Percentiles rank a stretch among this genome's conserved stretches.
Conservation (phyloP, 2,113 vertebrate genomes). For the Albula glossodonta region DNA sequence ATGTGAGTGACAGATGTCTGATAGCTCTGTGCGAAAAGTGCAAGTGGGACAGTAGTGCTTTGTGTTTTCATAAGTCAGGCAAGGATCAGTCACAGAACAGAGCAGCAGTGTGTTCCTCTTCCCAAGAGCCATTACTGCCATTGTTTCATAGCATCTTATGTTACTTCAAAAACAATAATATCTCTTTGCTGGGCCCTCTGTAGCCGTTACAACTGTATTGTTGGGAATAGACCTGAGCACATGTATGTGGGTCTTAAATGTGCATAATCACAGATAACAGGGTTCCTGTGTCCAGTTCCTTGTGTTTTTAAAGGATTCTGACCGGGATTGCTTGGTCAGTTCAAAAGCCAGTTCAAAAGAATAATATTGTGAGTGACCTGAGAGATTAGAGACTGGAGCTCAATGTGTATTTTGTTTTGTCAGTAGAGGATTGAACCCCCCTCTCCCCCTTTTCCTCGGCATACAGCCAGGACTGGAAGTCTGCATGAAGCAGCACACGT, state of each 20-base stretch:
- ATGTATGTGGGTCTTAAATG: neutral
- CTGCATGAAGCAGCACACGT: neutral
- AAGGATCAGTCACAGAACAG: conserved; percentile 42
- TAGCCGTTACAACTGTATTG: conserved; percentile 41
- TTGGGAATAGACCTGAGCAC: conserved; percentile 3
- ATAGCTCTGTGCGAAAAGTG: conserved; percentile 59
- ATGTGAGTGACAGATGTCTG: conserved; percentile 37
- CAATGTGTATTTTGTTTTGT: conserved; percentile 53
- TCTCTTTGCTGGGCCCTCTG: conserved; percentile 21
- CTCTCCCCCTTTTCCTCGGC: conserved; percentile 20
- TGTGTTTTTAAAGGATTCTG: conserved; percentile 11
- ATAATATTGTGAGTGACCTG: neutral
- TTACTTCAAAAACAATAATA: conserved; percentile 42
- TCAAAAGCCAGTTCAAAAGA: neutral
- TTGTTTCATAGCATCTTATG: conserved; percentile 7
- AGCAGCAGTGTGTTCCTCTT: conserved; percentile 44
- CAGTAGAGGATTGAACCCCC: conserved; percentile 45
- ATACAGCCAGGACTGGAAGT: neutral
- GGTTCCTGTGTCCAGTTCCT: neutral
- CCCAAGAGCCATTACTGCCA: conserved; percentile 38
- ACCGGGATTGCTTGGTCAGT: neutral
- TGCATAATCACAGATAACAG: neutral
- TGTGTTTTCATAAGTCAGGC: conserved; percentile 17
- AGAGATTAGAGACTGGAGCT: conserved; percentile 32
- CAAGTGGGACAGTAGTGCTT: conserved; percentile 35